Percentiles rank a stretch among this genome's conserved stretches.
Evolutionary conservation across 2,888 invertebrate genomes (phyloP).

Genomic region (Acleris cristana): DNA sequence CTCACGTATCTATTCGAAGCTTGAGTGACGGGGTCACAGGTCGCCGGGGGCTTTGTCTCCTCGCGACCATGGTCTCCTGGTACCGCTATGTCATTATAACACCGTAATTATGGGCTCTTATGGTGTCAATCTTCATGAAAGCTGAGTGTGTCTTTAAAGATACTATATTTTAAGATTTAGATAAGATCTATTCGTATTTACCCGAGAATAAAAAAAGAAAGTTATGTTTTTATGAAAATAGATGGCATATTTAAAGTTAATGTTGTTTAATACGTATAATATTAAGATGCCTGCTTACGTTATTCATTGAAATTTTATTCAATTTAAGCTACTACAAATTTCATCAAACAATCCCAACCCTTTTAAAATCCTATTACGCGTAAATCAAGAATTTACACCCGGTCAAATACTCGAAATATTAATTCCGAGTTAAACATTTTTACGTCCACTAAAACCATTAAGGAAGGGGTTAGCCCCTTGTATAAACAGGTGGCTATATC

Average conservation of each 20-base stretch:
- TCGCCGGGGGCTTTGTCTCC: slow-evolving; percentile 53
- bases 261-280: no score
- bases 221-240: no score
- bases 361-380: slow-evolving; percentile 39
- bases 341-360: slow-evolving; percentile 29
- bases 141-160: background rate
- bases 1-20: slow-evolving; percentile 10
- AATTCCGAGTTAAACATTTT: slow-evolving; percentile 51
- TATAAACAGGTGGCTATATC: slow-evolving; percentile 47
- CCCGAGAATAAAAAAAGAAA: background rate
- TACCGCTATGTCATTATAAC: slow-evolving; percentile 61
- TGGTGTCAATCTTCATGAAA: slow-evolving; percentile 27
- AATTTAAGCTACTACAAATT: slow-evolving; percentile 27
- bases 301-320: background rate
- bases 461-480: slow-evolving; percentile 52
- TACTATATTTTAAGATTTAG: background rate
- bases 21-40: slow-evolving; percentile 42
- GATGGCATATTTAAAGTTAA: no score
- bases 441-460: slow-evolving; percentile 61
- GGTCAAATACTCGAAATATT: slow-evolving; percentile 49
- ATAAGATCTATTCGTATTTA: background rate
- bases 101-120: slow-evolving; percentile 56
- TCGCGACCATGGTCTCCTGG: slow-evolving; percentile 53
- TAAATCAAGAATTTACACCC: slow-evolving; percentile 44
- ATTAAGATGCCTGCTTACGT: no score